phyloP scores from a whole-genome alignment of 1,140 invertebrate genomes.

The Drosophila grimshawi region DNA sequence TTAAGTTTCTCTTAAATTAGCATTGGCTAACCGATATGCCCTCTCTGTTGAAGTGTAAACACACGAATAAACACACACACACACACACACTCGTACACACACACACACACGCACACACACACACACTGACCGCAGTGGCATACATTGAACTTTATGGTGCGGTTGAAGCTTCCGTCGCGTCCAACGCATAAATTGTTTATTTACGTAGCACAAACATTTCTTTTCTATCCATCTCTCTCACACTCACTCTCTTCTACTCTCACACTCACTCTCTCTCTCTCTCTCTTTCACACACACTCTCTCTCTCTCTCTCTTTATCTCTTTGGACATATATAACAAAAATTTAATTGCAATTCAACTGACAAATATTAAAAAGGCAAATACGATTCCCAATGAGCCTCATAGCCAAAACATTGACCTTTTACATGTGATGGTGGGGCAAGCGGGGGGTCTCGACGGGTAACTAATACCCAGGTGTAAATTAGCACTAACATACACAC shows the following conservation, averaged over 20 bases:
- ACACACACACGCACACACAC: slow-evolving; percentile 4
- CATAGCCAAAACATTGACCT: slow-evolving; percentile 63
- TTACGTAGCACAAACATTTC: slow-evolving; percentile 54
- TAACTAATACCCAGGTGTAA: slow-evolving; percentile 56
- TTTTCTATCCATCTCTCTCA: slow-evolving; percentile 11
- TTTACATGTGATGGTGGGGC: slow-evolving; percentile 12
- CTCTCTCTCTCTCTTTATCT: background rate
- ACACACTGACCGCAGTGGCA: slow-evolving; percentile 33
- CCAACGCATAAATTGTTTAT: slow-evolving; percentile 55
- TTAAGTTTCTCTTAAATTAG: too few species aligned
- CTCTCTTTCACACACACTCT: background rate
- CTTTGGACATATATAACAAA: slow-evolving; percentile 43
- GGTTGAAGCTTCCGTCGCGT: slow-evolving; percentile 48
- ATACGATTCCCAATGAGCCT: slow-evolving; percentile 48
- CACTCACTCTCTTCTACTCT: slow-evolving; percentile 2
- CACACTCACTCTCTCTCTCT: background rate
- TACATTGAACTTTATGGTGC: slow-evolving; percentile 57
- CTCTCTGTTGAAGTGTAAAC: background rate
- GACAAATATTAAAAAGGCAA: slow-evolving; percentile 58
- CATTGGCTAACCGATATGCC: slow-evolving; percentile 14
- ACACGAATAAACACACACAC: background rate
- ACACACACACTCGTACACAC: slow-evolving; percentile 5
- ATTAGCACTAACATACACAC: slow-evolving; percentile 46
- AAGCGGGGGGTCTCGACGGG: background rate
- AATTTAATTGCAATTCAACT: slow-evolving; percentile 67